Evolutionary conservation across 2,797 vertebrate genomes (phyloP).

Genomic region (Calcarius lapponicus): DNA sequence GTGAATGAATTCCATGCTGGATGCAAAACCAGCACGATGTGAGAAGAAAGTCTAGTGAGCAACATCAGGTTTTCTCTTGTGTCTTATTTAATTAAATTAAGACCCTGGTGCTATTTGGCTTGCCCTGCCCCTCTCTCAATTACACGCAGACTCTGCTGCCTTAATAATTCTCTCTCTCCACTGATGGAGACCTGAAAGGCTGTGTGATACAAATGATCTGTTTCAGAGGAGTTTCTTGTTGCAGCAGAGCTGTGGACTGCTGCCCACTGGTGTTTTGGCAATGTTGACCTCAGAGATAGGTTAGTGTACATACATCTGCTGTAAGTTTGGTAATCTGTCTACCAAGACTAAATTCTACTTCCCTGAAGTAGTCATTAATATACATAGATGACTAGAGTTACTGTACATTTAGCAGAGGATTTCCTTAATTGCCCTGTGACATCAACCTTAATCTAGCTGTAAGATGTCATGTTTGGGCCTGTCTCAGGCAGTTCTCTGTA

Average conservation of each 20-base stretch:
- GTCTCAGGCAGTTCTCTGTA: background rate
- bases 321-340: background rate
- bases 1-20: background rate
- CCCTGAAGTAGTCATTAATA: background rate
- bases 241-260: background rate
- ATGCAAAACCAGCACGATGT: background rate
- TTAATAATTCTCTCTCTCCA: background rate
- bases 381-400: background rate
- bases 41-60: background rate
- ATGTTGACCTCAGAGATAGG: background rate
- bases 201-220: background rate
- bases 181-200: background rate
- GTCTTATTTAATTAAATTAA: background rate
- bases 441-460: background rate
- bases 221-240: background rate
- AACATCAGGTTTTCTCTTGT: background rate
- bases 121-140: background rate
- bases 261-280: background rate
- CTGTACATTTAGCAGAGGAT: background rate
- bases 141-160: background rate
- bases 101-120: background rate
- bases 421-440: constrained; percentile 13
- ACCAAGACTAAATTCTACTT: background rate
- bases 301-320: background rate
- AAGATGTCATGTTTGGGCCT: background rate